Evolutionary conservation across 30 jellyfish, hydroid and myxozoan species (phyloP), one percentile per base, ranked within the genome.

Genomic region (Morbakka virulenta): DNA sequence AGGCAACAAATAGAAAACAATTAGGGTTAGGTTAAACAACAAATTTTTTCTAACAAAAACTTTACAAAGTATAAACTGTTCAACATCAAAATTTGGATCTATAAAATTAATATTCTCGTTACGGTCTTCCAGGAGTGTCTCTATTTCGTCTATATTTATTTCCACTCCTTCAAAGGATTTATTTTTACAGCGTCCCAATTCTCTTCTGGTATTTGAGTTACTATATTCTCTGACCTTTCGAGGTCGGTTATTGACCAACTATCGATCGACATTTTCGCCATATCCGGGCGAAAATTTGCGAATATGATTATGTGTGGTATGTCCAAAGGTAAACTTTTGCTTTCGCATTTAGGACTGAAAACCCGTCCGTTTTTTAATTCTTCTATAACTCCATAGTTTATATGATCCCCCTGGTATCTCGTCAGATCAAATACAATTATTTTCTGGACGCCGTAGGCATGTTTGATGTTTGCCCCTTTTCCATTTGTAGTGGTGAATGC

Each of bases 351-450:
- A 62, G 50, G 2, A 26, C 22, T 62, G 22, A 4, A 62, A 4
- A 4, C 53, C 2, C 74, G 74, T 62, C 74, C 74, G 31, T 62
- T 67, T 26, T 67, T 67, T 29, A 67, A 3, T 29, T 32, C 69
- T 31, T 67, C 79, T 3, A 67, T 67, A 3, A 29, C 3, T 28
- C 34, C 22, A 22, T 67, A 26, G 32, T 67, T 67, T 9, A 67
- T 34, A 13, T 2, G 4, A 13, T 67, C 79, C 71, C 34, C 79
- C 32, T 67, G 79, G 2, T 17, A 26, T 1, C 79, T 11, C 28
- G 62, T 34, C 35, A 67, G 34, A 28, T 67, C 79, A 28, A 67
- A 67, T 20, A 67, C 71, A 26, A 67, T 63, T 11, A 67, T 28
- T 28, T 31, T 28, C 71, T 31, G 72, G 2, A 62, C 79, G 12